Percentiles rank a stretch among this genome's conserved stretches.
These are phyloP conservation scores for Ruditapes philippinarum DNA, from an alignment of 1,140 invertebrate genomes.

Conservation along the genomic window DNA sequence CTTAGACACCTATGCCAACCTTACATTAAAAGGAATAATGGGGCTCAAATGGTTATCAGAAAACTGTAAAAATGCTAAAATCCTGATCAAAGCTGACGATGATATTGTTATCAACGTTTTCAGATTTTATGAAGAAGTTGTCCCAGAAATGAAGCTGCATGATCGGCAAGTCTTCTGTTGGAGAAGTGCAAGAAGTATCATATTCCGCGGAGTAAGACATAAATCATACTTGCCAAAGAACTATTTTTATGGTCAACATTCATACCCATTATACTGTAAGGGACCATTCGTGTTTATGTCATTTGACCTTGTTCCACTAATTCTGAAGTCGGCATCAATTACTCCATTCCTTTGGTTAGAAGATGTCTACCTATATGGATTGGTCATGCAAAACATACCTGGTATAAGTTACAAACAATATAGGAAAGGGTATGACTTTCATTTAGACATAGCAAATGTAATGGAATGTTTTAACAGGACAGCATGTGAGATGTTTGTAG, in stretches of 20 bases:
- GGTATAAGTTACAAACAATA: constrained; percentile 18
- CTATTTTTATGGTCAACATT: constrained; percentile 60
- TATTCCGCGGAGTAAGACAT: constrained; percentile 52
- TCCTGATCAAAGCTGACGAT: constrained; percentile 87
- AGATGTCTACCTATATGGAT: constrained; percentile 82
- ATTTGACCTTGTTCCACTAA: constrained; percentile 66
- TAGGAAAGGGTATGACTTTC: not conserved
- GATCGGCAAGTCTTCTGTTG: constrained; percentile 66
- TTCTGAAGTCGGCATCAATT: constrained; percentile 82
- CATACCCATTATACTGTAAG: constrained; percentile 77
- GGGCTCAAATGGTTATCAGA: constrained; percentile 88
- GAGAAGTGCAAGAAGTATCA: constrained; percentile 42
- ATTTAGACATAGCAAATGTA: constrained; percentile 36
- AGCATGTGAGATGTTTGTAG: constrained; percentile 28
- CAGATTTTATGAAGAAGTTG: constrained; percentile 44
- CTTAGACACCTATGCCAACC: constrained; percentile 82
- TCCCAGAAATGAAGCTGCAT: constrained; percentile 11
- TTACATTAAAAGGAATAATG: constrained; percentile 90
- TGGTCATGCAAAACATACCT: constrained; percentile 76
- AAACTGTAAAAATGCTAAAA: constrained; percentile 78
- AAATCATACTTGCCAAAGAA: constrained; percentile 71
- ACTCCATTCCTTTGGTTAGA: constrained; percentile 87
- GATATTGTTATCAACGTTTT: constrained; percentile 59
- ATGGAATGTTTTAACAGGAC: constrained; percentile 38
- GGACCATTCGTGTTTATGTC: constrained; percentile 71